A percentile compares a stretch with the other conserved stretches of the same genome.
phyloP scores from a whole-genome alignment of 35 echinoderm and acorn worm genomes.

The Strongylocentrotus purpuratus region DNA sequence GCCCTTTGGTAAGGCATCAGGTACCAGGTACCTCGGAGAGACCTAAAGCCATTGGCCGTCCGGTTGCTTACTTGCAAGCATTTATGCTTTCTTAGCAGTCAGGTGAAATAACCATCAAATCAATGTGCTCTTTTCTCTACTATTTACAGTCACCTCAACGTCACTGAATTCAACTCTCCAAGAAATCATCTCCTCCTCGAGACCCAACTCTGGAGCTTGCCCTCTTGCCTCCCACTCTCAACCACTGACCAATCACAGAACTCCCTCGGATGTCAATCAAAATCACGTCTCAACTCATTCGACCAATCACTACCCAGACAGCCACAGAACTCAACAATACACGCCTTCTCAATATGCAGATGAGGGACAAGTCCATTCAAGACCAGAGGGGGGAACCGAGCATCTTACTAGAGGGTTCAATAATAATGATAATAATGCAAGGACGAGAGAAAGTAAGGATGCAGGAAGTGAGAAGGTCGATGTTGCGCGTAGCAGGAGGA shows the following conservation, averaged over 20 bases:
- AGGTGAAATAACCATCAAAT: no score
- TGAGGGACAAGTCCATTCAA: not conserved
- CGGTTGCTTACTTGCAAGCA: no score
- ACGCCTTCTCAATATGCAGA: constrained; percentile 34
- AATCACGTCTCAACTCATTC: not conserved
- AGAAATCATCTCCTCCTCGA: constrained; percentile 39
- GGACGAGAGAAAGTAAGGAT: not conserved
- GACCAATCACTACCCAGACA: constrained; percentile 2
- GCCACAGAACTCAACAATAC: constrained; percentile 30
- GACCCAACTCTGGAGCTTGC: not conserved
- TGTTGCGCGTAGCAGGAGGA: not conserved
- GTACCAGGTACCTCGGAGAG: no score
- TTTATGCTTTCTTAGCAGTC: no score
- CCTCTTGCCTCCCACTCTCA: not conserved
- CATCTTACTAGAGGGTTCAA: not conserved
- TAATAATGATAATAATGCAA: not conserved
- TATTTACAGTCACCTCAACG: not conserved
- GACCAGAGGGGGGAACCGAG: not conserved
- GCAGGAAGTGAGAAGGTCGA: not conserved
- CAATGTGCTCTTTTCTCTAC: not conserved
- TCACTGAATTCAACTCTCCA: constrained; percentile 24
- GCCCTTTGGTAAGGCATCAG: no score
- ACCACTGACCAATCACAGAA: not conserved
- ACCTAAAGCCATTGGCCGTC: no score
- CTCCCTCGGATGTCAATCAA: not conserved